Evolutionary conservation across 2,888 invertebrate genomes (phyloP).

Genomic region (Anoplius nigerrimus): DNA sequence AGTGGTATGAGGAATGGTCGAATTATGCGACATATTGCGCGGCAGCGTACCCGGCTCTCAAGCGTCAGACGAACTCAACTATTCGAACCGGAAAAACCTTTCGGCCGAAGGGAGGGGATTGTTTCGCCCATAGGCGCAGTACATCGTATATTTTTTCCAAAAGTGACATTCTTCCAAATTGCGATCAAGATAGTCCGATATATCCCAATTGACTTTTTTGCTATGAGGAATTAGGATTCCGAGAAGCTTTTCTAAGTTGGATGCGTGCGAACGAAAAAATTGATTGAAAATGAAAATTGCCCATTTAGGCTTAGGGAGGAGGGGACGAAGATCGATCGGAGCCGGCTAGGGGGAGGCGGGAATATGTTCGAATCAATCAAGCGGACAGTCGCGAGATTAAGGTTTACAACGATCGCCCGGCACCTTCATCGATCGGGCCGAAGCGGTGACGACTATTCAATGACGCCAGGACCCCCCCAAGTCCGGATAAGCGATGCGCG

Average conservation of each 20-base stretch:
- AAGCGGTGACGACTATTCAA: conserved; percentile 23
- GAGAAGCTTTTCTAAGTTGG: too few species aligned
- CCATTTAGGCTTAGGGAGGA: not conserved
- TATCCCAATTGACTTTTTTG: too few species aligned
- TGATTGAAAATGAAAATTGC: not conserved
- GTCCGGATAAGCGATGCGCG: conserved; percentile 30
- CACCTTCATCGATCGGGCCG: conserved; percentile 42
- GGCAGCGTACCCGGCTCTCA: conserved; percentile 28
- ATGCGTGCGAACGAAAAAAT: too few species aligned
- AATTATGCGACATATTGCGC: conserved; percentile 68
- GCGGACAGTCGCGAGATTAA: conserved; percentile 46
- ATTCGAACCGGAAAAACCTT: conserved; percentile 43
- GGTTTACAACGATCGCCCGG: conserved; percentile 31
- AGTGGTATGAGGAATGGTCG: conserved; percentile 61
- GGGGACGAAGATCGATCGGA: conserved; percentile 46
- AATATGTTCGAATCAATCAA: conserved; percentile 56
- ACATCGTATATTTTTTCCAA: conserved; percentile 2
- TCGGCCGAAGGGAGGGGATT: conserved; percentile 42
- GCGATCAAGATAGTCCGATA: too few species aligned
- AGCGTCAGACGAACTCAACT: conserved; percentile 14
- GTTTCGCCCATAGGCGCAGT: conserved; percentile 37
- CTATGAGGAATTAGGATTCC: too few species aligned
- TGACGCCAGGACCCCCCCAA: conserved; percentile 24
- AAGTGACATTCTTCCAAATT: not conserved
- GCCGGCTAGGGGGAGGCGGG: conserved; percentile 30